A percentile compares a stretch with the other conserved stretches of the same genome.
phyloP scores from a whole-genome alignment of 2,113 vertebrate species.

The Odocoileus hemionus region DNA sequence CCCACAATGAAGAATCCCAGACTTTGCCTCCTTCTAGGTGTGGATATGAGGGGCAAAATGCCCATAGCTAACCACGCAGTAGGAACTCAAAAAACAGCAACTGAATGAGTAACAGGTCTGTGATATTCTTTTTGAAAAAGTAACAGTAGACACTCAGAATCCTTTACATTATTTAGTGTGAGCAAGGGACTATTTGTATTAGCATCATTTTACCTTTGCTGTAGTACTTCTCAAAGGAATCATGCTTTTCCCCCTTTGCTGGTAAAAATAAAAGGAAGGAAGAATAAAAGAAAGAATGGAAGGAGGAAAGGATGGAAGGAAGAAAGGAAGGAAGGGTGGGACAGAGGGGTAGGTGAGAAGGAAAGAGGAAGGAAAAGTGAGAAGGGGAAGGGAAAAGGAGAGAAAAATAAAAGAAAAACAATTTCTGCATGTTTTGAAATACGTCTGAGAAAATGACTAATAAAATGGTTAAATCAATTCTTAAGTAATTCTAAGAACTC shows the following conservation, averaged over 20 bases:
- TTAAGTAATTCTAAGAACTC: conserved; percentile 36
- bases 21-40: neutral
- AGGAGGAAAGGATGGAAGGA: neutral
- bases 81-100: neutral
- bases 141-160: neutral
- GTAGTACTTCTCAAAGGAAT: neutral
- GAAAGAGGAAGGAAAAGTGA: neutral
- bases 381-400: neutral
- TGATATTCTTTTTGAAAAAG: neutral
- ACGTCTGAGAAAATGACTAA: neutral
- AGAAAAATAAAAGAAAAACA: neutral
- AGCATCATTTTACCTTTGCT: neutral
- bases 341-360: neutral
- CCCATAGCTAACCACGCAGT: neutral
- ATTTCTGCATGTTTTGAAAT: neutral
- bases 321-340: neutral
- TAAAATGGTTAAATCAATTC: neutral
- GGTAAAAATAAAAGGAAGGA: neutral
- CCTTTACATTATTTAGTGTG: neutral
- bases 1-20: too few relatives aligned
- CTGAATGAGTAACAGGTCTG: neutral
- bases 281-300: neutral
- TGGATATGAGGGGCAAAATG: neutral
- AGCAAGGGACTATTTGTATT: neutral
- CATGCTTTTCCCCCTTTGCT: neutral